Base-by-base conservation (phyloP, 1,140 invertebrate genomes). In the Aphelinus certus region DNA sequence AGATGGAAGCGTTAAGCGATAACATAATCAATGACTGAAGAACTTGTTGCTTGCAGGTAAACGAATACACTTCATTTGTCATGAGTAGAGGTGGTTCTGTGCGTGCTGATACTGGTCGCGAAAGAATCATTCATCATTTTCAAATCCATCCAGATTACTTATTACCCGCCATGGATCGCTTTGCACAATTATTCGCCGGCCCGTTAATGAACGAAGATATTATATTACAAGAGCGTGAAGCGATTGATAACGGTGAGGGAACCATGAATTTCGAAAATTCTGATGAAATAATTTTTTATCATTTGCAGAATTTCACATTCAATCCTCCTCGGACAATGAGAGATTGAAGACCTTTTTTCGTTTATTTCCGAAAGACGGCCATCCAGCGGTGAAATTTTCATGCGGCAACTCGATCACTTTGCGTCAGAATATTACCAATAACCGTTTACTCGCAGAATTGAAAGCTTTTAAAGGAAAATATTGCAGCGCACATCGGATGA, bases 401-500 rank as follows among this genome's bases (percentile, higher is more conserved):
- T 96, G 94, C 93, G 96, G 96, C 75, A 95, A 95, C 87, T 85
- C 92, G n/a, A 88, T 91, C 69, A 95, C 95, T 1, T 88, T 98
- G 9, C 90, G 90, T 62, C 91, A 93, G 7, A 90, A 92, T 69
- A 87, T 94, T 42, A 78, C 86, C 1, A 92, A 94, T 70, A 90
- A 92, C 26, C 88, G 88, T 49, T 83, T 95, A 1, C 89, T 93
- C 74, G 80, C 89, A 63, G 86, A 90, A 5, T 86, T 97, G 2
- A 91, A 96, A 74, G 91, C 95, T 66, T 97, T 97, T 82, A 90
- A 94, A 68, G 88, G 91, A 77, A 87, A 92, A 57, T 94, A 96
- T 85, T 98, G 98, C 82, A 94, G 94, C 42, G 94, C 95, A 3
- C 93, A 97, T 81, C 89, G 95, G 71, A 98, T 98, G 95, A 95